These are phyloP conservation scores for Tenthredo mesomela DNA, from an alignment of 2,888 invertebrate species.

Conservation along the genomic window DNA sequence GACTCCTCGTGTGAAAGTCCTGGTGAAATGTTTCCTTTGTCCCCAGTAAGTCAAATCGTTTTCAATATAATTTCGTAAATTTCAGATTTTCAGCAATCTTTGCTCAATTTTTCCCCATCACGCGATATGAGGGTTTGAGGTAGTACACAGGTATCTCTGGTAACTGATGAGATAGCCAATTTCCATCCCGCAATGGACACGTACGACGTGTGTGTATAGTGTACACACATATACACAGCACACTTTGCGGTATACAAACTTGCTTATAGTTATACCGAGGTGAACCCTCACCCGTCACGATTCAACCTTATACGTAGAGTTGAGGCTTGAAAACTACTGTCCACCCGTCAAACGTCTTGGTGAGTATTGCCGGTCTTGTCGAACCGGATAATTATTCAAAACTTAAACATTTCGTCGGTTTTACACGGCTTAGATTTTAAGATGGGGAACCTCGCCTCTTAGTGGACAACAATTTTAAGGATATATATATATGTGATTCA, in stretches of 20 bases:
- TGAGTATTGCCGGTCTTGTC: not conserved
- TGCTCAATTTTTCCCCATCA: not conserved
- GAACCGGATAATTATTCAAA: not conserved
- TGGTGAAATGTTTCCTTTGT: slow-evolving; percentile 30
- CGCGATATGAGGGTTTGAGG: not conserved
- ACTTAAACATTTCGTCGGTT: not conserved
- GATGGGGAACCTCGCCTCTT: not conserved
- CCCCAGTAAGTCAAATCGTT: slow-evolving; percentile 10
- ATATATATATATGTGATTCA: not conserved
- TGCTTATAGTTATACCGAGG: slow-evolving; percentile 28
- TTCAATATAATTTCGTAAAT: not conserved
- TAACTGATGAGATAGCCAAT: not conserved
- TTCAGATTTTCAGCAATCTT: not conserved
- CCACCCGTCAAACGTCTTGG: slow-evolving; percentile 26
- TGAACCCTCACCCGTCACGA: slow-evolving; percentile 54
- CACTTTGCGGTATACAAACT: slow-evolving; percentile 35
- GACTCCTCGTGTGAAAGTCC: slow-evolving; percentile 44
- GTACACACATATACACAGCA: not conserved
- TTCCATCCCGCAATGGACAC: slow-evolving; percentile 7
- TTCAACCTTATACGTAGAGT: slow-evolving; percentile 40
- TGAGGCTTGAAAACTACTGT: slow-evolving; percentile 50
- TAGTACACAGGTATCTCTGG: not conserved
- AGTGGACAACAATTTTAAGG: not conserved
- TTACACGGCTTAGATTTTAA: not conserved
- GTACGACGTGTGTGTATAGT: not conserved